Conservation (phyloP, 2,797 vertebrate species). For the Sparus aurata region DNA sequence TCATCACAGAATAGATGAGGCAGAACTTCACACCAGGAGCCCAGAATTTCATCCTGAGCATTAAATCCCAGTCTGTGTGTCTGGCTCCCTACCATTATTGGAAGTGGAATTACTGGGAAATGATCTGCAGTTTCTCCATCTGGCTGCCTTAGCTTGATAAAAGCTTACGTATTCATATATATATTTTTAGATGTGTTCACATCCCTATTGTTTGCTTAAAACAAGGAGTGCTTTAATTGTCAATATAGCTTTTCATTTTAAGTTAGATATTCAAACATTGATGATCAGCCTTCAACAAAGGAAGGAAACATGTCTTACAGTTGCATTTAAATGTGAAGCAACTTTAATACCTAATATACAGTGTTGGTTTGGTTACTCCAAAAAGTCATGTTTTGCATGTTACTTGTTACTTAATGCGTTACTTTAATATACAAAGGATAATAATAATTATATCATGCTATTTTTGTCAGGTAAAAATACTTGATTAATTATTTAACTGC, state of each 20-base stretch:
- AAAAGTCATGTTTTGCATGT: too few relatives aligned
- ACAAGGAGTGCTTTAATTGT: neutral
- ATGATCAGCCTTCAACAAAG: neutral
- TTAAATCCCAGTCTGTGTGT: slow-evolving; percentile 65
- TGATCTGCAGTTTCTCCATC: slow-evolving; percentile 49
- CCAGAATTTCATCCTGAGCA: slow-evolving; percentile 65
- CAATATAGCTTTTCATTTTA: neutral
- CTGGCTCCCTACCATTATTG: slow-evolving; percentile 46
- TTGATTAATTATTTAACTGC: too few relatives aligned
- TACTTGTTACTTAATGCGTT: too few relatives aligned
- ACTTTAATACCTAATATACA: too few relatives aligned
- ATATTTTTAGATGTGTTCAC: neutral
- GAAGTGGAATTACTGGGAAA: slow-evolving; percentile 52
- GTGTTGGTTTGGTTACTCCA: too few relatives aligned
- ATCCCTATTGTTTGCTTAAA: neutral
- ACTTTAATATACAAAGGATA: too few relatives aligned
- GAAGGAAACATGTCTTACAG: neutral
- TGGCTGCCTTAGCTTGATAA: slow-evolving; percentile 31
- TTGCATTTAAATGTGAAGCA: too few relatives aligned
- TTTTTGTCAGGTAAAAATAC: too few relatives aligned
- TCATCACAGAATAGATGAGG: slow-evolving; percentile 74
- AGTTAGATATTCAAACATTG: neutral
- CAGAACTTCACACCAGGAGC: slow-evolving; percentile 74
- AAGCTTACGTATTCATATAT: slow-evolving; percentile 19
- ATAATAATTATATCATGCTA: too few relatives aligned